phyloP scores from a whole-genome alignment of 2,797 vertebrate genomes.

The Cirrhinus molitorella region DNA sequence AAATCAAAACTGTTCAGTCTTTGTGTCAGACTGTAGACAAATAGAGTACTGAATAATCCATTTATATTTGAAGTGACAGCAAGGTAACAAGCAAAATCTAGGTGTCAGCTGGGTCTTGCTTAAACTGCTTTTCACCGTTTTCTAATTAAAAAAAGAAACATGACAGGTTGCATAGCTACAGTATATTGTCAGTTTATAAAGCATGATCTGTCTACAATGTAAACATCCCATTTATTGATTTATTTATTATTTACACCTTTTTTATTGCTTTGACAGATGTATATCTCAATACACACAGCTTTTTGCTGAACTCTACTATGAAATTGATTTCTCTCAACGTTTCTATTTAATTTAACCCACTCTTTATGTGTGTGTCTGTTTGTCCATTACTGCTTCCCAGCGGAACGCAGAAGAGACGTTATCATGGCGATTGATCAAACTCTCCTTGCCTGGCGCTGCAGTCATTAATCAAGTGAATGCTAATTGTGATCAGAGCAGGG shows the following conservation, averaged over 20 bases:
- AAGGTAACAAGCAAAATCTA: too few species aligned
- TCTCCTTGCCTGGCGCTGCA: slow-evolving; percentile 32
- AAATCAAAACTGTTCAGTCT: too few species aligned
- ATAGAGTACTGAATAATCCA: too few species aligned
- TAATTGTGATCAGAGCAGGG: slow-evolving; percentile 54
- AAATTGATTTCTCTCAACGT: slow-evolving; percentile 33
- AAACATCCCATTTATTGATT: slow-evolving; percentile 3
- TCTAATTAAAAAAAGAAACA: not conserved
- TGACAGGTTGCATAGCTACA: not conserved
- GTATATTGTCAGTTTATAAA: slow-evolving; percentile 19
- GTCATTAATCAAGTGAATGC: slow-evolving; percentile 54
- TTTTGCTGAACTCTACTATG: slow-evolving; percentile 9
- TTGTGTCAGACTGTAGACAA: too few species aligned
- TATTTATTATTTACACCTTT: not conserved
- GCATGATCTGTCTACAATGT: not conserved
- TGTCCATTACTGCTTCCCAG: slow-evolving; percentile 19
- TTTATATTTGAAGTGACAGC: too few species aligned
- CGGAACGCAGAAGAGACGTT: slow-evolving; percentile 14
- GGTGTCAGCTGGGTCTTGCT: too few species aligned
- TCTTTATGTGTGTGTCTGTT: slow-evolving; percentile 18
- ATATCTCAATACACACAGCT: not conserved
- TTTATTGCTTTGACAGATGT: slow-evolving; percentile 21
- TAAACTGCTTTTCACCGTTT: not conserved
- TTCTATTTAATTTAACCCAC: slow-evolving; percentile 46
- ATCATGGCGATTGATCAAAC: slow-evolving; percentile 50